phyloP scores from a whole-genome alignment of 2,888 invertebrate species.

The Melieria picta region DNA sequence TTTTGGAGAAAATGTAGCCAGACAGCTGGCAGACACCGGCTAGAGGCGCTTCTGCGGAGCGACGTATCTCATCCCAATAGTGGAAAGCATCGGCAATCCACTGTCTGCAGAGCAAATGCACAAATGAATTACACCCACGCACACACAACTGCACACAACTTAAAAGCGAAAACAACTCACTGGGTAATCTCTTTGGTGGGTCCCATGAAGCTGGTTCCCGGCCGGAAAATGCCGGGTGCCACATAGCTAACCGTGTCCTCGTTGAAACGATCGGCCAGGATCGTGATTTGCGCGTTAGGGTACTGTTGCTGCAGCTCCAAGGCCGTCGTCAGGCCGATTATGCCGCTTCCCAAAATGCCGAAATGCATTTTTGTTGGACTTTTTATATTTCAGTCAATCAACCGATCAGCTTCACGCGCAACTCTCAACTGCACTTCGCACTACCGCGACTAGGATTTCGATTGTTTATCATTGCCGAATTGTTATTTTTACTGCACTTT shows the following conservation, averaged over 20 bases:
- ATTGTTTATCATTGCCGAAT: too few species aligned
- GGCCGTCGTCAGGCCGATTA: conserved; percentile 86
- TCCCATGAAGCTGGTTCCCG: conserved; percentile 78
- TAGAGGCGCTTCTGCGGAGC: conserved; percentile 71
- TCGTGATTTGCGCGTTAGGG: conserved; percentile 73
- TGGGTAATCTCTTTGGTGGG: conserved; percentile 76
- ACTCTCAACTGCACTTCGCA: too few species aligned
- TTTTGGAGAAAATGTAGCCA: conserved; percentile 83
- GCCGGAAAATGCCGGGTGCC: conserved; percentile 89
- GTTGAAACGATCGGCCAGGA: conserved; percentile 82
- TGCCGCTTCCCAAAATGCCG: conserved; percentile 87
- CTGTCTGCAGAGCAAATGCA: conserved; percentile 67
- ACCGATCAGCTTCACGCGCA: too few species aligned
- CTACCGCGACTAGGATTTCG: too few species aligned
- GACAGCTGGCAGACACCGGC: conserved; percentile 81
- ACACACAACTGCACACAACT: conserved; percentile 2
- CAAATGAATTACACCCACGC: neutral
- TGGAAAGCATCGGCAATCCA: conserved; percentile 85
- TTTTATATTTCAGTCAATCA: neutral
- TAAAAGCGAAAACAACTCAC: conserved; percentile 64
- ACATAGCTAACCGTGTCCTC: conserved; percentile 83
- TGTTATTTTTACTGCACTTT: too few species aligned
- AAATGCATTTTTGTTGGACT: conserved; percentile 68
- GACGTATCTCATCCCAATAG: conserved; percentile 78
- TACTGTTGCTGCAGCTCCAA: conserved; percentile 76